These are phyloP conservation scores for Peromyscus attwateri DNA, from an alignment of 2,797 vertebrate species.

Conservation along the genomic window DNA sequence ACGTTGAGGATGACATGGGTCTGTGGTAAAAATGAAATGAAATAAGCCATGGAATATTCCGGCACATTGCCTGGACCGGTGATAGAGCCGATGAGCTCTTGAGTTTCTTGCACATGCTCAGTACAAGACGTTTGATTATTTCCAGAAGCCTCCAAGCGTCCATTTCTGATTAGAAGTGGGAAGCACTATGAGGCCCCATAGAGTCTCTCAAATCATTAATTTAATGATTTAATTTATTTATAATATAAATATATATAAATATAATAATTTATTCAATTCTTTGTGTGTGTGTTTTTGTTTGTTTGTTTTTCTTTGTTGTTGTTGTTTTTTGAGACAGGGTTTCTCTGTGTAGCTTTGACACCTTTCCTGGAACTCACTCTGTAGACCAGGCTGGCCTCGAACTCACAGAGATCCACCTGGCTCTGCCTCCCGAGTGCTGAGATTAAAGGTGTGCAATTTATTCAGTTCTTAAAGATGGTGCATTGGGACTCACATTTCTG, in stretches of 20 bases:
- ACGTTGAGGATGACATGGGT: background rate
- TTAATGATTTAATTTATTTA: background rate
- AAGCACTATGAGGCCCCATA: background rate
- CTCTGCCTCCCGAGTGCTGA: too few species aligned
- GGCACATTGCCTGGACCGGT: background rate
- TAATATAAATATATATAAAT: too few species aligned
- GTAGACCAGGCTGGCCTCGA: too few species aligned
- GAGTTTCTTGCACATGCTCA: background rate
- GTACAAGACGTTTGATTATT: background rate
- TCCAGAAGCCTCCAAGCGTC: background rate
- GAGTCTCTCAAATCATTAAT: conserved; percentile 24
- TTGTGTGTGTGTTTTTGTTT: too few species aligned
- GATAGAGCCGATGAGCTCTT: too few species aligned
- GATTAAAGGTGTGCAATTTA: too few species aligned
- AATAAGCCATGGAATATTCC: background rate
- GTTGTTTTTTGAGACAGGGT: too few species aligned
- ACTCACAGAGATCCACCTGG: too few species aligned
- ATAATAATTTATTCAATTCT: background rate
- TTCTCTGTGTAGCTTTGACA: too few species aligned
- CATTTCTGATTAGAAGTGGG: background rate
- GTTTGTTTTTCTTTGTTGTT: too few species aligned
- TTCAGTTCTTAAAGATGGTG: background rate
- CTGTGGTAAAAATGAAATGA: conserved; percentile 24
- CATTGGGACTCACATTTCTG: background rate
- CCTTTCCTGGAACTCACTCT: too few species aligned